Base-by-base conservation (phyloP, 2,797 vertebrate species). In the Erethizon dorsatum region DNA sequence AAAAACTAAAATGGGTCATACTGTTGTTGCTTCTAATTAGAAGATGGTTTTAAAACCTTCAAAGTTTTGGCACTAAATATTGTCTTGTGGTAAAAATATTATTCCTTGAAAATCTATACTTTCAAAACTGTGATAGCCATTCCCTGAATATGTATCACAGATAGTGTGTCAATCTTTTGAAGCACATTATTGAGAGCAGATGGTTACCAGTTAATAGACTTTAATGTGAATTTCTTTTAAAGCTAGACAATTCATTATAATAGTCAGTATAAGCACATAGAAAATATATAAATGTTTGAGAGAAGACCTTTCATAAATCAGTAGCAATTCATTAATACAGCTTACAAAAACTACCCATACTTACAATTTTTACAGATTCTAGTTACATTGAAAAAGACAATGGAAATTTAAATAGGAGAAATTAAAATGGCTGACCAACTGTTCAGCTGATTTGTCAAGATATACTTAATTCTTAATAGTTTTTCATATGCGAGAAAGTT, bases 201-300 rank as follows among this genome's bases (percentile, higher is more conserved):
- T 88, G 22, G 41, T 56, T 13, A 31, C 41, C 33, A 69, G 24
- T 73, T 83, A 84, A 63, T 78, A 15, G 15, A 13, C 1, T 83
- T 56, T 54, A 78, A 63, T 28, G 73, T 67, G 83, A 90, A 95
- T 65, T 86, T 54, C 71, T 95, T 90, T 90, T 28, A 93, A 90
- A 80, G 20, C 17, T 88, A 7, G 28, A 47, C 47, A 87, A 87
- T 90, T 91, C 11, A 84, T 71, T 91, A 33, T 71, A 88, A 28
- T 83, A 56, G 56, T 69, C 18, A 89, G 14, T 61, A 12, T 86
- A 87, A 92, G 6, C 28, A 91, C 73, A 78, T 6, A 90, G 61
- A 69, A 95, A 91, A 77, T 61, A 91, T 3, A n/a, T 11, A 92
- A 88, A 63, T 0, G 0, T 65, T 95, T 90, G 45, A 8, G 45